Evolutionary conservation across 1,140 invertebrate genomes (phyloP).

Genomic region (Drosophila varians): DNA sequence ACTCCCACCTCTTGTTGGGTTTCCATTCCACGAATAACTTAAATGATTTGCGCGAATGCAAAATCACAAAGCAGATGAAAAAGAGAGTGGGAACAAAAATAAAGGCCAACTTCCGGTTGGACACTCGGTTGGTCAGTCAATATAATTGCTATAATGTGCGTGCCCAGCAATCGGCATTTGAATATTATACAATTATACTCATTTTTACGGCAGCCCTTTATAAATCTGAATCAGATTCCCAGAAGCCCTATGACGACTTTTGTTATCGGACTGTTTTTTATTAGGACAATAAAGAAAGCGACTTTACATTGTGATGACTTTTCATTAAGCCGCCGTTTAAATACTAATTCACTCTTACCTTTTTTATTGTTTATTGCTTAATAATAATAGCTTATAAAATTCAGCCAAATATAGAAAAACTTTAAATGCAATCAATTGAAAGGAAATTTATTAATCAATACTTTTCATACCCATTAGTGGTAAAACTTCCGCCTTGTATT

Average conservation of each 20-base stretch:
- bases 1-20: slow-evolving; percentile 24
- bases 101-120: slow-evolving; percentile 67
- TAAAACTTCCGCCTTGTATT: neutral
- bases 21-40: slow-evolving; percentile 59
- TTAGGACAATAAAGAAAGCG: neutral
- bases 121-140: slow-evolving; percentile 36
- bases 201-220: neutral
- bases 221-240: neutral
- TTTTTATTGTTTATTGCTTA: too few species aligned
- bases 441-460: neutral
- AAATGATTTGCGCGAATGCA: slow-evolving; percentile 67
- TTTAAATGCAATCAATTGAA: too few species aligned
- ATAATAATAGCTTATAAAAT: too few species aligned
- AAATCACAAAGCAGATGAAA: slow-evolving; percentile 32
- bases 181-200: slow-evolving; percentile 55
- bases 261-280: neutral
- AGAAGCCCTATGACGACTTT: neutral
- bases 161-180: slow-evolving; percentile 52
- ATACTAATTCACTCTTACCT: neutral
- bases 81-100: slow-evolving; percentile 11
- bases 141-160: slow-evolving; percentile 71
- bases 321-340: neutral
- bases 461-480: neutral
- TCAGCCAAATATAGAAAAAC: too few species aligned
- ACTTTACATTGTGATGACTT: neutral